Evolutionary conservation across 2,888 invertebrate genomes (phyloP), one percentile per base, ranked within the genome.

Genomic region (Agrotis exclamationis): DNA sequence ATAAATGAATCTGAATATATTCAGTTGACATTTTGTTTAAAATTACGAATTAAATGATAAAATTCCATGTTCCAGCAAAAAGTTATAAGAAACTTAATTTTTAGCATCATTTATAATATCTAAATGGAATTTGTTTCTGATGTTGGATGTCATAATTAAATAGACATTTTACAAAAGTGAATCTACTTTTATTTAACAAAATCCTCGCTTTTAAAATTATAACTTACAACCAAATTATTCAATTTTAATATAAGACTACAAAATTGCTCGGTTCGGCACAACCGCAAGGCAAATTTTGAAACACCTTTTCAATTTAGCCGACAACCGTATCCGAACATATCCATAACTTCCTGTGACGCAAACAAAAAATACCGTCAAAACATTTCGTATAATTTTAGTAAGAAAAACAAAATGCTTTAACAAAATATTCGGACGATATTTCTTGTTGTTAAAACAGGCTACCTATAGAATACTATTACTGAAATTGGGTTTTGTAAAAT

Each of bases 401-500:
- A 69, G 2, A 58, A 64, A 64, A 68, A 63, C 22, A 63, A 68
- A 71, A 73, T 58, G 72, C 70, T 1, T 53, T 44, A 33, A 24
- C 66, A 65, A 78, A 51, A 63, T 54, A 1, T 50, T 75, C 51
- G 33, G 81, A 47, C 70, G 74, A 76, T 68, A 82, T 66, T 20
- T 70, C 60, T 74, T 67, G 63, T 57, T 13, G 60, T 70, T 39
- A 7, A 47, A 44, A 53, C 45, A 74, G 45, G 48, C 54, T 56
- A n/a, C n/a, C n/a, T n/a, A 22, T 6, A 28, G 18, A 18, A 28
- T 11, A 58, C 14, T 39, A 58, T 7, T 48, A 68, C 62, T 33
- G 44, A 70, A 80, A 66, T 67, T 68, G 81, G 81, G 82, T 81
- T 80, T 80, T 80, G 81, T 70, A 53, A 72, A 64, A 66, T 45